A percentile compares a stretch with the other conserved stretches of the same genome.
Evolutionary conservation across 2,797 vertebrate species (phyloP).

Genomic region (Phalanger gymnotis): DNA sequence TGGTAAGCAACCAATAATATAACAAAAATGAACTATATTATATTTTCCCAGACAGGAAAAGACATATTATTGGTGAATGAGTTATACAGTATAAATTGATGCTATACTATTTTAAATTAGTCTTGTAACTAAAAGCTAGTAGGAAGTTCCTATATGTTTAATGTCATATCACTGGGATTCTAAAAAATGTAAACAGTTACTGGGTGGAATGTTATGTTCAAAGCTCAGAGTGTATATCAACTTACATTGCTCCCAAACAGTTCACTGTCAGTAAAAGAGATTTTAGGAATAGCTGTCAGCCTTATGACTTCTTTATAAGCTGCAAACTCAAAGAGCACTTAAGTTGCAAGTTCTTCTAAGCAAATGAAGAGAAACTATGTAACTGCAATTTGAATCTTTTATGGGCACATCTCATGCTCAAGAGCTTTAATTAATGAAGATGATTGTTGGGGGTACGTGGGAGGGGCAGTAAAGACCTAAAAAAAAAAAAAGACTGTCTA

Average conservation of each 20-base stretch:
- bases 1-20: neutral
- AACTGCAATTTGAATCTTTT: slow-evolving; percentile 49
- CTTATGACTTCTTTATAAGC: slow-evolving; percentile 25
- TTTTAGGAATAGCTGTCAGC: neutral
- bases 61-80: neutral
- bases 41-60: neutral
- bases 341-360: neutral
- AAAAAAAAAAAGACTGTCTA: neutral
- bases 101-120: neutral
- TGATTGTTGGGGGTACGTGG: neutral
- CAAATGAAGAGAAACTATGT: slow-evolving; percentile 48
- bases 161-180: neutral
- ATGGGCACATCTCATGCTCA: slow-evolving; percentile 23
- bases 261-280: neutral
- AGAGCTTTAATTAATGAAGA: neutral
- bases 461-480: neutral
- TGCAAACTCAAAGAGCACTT: slow-evolving; percentile 46
- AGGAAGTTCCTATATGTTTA: slow-evolving; percentile 34
- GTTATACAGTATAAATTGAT: slow-evolving; percentile 35
- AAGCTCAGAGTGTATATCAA: neutral
- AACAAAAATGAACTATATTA: neutral
- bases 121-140: slow-evolving; percentile 34
- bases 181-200: neutral
- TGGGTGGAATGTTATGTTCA: neutral
- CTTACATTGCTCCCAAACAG: neutral